Evolutionary conservation across 1,140 invertebrate genomes (phyloP), one percentile per base, ranked within the genome.

Genomic region (Pogonomyrmex californicus): DNA sequence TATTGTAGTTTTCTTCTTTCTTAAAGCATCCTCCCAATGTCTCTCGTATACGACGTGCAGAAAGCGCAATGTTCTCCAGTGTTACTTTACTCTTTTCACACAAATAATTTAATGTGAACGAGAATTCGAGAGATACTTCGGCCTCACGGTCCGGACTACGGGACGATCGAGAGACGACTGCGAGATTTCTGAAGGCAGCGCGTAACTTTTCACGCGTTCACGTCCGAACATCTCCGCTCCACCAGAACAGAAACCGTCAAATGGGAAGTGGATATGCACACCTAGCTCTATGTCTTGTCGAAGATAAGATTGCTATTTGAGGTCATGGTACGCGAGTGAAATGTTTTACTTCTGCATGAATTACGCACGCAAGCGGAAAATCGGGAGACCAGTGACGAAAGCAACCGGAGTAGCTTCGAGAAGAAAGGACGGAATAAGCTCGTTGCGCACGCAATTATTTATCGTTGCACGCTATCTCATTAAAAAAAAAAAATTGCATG

Each of bases 141-240:
- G 12, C 12, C 9, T 38, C n/a, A 47, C 38, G 76, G 9, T 81
- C 85, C 49, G 66, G 23, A 83, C 86, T n/a, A 51, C 7, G n/a
- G 44, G 70, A 47, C 88, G 88, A 56, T 23, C 47, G 77, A 63
- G 58, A 49, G 79, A n/a, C 62, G 63, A 90, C 89, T 90, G 85
- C 10, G n/a, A 58, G 85, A 82, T 86, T 60, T 86, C 77, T 82
- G 41, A 62, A 33, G 49, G 4, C 14, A 54, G 14, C 63, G 62
- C 44, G 66, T 73, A 88, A 86, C 88, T 78, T 86, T 66, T 56
- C 44, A 12, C 30, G 65, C 65, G 41, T 68, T 49, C 38, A 17
- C 38, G 58, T 77, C 30, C 58, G 41, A 60, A 54, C 49, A 83
- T 86, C 62, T 87, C 86, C 68, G 60, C 58, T 86, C 70, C 70